Percentiles rank a stretch among this genome's conserved stretches.
Conservation (phyloP, 2,888 invertebrate species). For the Theretra japonica region DNA sequence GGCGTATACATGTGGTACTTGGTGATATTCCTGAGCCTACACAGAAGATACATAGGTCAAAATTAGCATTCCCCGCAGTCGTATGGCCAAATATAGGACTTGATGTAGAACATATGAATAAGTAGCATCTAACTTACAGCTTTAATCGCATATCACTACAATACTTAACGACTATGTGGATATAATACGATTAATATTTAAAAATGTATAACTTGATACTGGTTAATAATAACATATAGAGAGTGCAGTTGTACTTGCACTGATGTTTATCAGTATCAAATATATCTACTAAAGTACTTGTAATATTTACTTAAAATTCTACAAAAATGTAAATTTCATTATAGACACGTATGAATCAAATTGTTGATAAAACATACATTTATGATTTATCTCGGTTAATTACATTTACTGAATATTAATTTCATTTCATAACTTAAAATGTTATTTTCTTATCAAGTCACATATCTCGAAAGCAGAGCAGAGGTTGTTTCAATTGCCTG, state of each 20-base stretch:
- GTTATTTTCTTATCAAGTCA: neutral
- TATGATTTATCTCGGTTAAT: neutral
- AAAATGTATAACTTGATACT: neutral
- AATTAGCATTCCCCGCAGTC: no score
- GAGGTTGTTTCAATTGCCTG: no score
- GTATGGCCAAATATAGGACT: no score
- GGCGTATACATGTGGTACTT: no score
- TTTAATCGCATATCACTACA: neutral
- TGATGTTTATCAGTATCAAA: neutral
- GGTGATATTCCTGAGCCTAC: no score
- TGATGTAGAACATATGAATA: neutral
- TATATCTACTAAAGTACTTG: neutral
- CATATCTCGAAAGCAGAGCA: no score
- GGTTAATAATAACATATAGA: constrained; percentile 6
- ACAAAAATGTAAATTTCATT: neutral
- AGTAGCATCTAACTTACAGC: neutral
- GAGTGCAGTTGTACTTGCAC: constrained; percentile 2
- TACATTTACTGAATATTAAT: neutral
- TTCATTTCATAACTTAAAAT: neutral
- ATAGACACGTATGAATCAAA: neutral
- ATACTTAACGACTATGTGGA: constrained; percentile 12
- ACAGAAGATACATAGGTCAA: no score
- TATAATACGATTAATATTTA: constrained; percentile 9
- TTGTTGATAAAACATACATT: neutral
- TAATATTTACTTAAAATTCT: neutral